Evolutionary conservation across 2,113 vertebrate genomes (phyloP), one percentile per base, ranked within the genome.

Genomic region (Psilopsiagon aymara): DNA sequence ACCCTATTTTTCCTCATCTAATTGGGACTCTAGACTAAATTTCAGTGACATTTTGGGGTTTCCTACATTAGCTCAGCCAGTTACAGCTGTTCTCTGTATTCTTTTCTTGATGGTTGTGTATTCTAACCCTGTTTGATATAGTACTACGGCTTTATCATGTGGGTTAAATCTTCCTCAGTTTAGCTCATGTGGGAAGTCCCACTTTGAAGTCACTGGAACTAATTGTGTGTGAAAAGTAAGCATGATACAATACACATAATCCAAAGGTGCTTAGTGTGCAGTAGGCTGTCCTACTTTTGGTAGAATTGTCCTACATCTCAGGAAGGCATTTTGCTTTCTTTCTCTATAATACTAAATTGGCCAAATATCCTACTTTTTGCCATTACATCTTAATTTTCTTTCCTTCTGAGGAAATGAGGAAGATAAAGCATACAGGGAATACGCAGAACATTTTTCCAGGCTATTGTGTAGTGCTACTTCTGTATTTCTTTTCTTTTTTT

Each of bases 241-340:
- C 19, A 24, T 8, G 70, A 46, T 63, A 91, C 46, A 73, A 76
- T 53, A 37, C 10, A 5, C 28, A 59, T 59, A 88, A 93, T 92
- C 82, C 84, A 90, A 91, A 93, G 78, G 90, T 88, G 82, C 39
- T 95, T 66, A 92, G 80, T 7, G 17, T 74, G 59, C 87, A 74
- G 28, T 59, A 66, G 88, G 25, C 51, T 96, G 93, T 80, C 90
- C 93, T 96, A 95, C 78, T 94, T 96, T 27, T 53, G 37, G 17
- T 69, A 43, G 23, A 85, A 74, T 55, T 70, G 92, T 53, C 90
- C 93, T 96, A 88, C 63, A 93, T 96, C 91, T 67, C 78, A 83
- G 29, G 10, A 41, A 88, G 39, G 31, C 20, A 43, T 94, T 93
- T 91, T 94, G 59, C 59, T 94, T 88, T 91, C 44, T 86, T 89